Base-by-base conservation (phyloP, 2,888 invertebrate species). In the Sturmia bella region DNA sequence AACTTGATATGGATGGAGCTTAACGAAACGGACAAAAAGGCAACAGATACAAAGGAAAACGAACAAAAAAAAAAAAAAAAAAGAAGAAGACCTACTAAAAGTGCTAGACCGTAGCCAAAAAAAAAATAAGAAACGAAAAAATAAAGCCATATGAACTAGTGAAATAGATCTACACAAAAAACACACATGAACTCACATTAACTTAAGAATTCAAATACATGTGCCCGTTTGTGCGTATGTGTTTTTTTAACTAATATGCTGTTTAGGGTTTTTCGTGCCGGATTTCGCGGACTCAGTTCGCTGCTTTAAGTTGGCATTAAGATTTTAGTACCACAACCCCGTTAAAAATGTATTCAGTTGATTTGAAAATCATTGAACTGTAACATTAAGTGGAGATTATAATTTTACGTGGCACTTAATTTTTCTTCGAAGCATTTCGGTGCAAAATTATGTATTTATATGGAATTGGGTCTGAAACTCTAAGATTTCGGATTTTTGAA, bases 41-140 rank as follows among this genome's bases (percentile, higher is more conserved):
- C 43, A 39, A 64, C 32, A 45, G 27, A 11, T 27, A 37, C 27
- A 37, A 76, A n/a, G 43, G 13, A 13, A 39, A 41, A 24, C 37
- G n/a, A 2, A 13, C 17, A 32, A 27, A 56, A 15, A 41, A 41
- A 24, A 45, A 15, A 2, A 13, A 24, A 32, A 27, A 56, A 15
- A 41, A 37, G 41, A 69, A 32, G 5, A 45, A 32, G 59, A 66
- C 59, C 66, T 52, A 64, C 78, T 59, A 27, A 61, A 73, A 73
- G 78, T 73, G 72, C 45, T 39, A 66, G 72, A 73, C 66, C 66
- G 32, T 52, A 73, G 66, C 72, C 37, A 43, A 59, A 57, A 70
- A 54, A 24, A 63, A 61, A 19, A 11, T 21, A 39, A 17, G 5
- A 12, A 39, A 24, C n/a, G n/a, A 59, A 56, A 61, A 45, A 76